Evolutionary conservation across 2,113 vertebrate genomes (phyloP).

Genomic region (Tragelaphus imberbis): DNA sequence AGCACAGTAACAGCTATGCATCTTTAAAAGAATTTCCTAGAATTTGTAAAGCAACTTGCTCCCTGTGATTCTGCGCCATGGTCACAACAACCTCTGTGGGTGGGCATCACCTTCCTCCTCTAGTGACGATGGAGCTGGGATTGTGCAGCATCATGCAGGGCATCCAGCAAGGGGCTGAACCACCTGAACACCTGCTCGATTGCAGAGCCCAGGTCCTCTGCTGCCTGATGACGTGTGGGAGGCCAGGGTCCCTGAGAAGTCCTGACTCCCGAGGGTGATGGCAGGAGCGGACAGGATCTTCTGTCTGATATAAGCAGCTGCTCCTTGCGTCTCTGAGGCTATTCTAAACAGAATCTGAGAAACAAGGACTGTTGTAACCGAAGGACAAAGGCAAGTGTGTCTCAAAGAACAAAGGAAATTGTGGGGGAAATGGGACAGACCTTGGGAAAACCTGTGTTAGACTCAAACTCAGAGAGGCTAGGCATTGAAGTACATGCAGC

Average conservation of each 20-base stretch:
- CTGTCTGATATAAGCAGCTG: neutral
- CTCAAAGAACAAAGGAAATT: neutral
- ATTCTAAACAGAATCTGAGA: accelerated
- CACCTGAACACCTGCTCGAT: accelerated
- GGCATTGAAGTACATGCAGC: neutral
- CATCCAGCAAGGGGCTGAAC: accelerated
- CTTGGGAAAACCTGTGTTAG: neutral
- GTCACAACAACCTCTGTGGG: neutral
- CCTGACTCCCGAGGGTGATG: accelerated
- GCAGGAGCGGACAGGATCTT: accelerated
- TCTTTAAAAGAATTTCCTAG: neutral
- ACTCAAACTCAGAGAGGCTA: neutral
- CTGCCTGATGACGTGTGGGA: accelerated
- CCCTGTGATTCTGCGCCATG: neutral
- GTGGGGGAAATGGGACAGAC: neutral
- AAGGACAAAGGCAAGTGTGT: neutral
- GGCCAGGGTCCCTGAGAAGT: neutral
- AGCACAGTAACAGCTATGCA: accelerated
- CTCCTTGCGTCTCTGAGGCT: neutral
- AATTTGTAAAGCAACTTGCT: too few species aligned
- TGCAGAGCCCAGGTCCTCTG: too few species aligned
- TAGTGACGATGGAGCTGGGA: too few species aligned
- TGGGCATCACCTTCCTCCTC: neutral
- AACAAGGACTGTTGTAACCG: accelerated
- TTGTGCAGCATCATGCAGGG: accelerated